Evolutionary conservation across 2,888 invertebrate genomes (phyloP), one percentile per base, ranked within the genome.

Genomic region (Branchinecta sandiegonensis): DNA sequence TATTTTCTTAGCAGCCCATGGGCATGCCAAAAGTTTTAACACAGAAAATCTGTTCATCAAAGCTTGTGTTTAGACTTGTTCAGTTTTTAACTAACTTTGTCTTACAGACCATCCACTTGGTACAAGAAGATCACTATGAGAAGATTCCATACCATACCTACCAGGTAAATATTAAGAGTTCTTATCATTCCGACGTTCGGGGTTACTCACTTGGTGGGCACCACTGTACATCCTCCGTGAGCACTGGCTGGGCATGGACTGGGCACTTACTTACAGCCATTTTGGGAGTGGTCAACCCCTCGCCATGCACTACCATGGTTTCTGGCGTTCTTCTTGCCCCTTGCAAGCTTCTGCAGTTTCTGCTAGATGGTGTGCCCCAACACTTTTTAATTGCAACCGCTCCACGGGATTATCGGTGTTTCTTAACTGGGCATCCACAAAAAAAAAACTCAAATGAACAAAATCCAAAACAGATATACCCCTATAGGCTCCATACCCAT

Each of bases 121-220:
- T 77, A 68, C 76, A 76, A 71, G 77, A 78, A 73, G 78, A 78
- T 72, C 77, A 77, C 72, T 77, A 78, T 72, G 78, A 78, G 72
- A 78, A 78, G 73, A 77, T 78, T 69, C 77, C 77, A 69, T 78
- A 77, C 74, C 76, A 76, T 71, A 75, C 76, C 68, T 77, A 77
- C 71, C 77, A 78, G 74, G 77, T 77, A 76, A 70, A 75, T 76
- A 37, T 37, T 37, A 37, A 4, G 37, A 37, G 37, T 37, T 37
- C 9, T 6, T 23, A 56, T 46, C 47, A 10, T 46, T 69, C 64
- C 12, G 65, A 12, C 14, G n/a, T 65, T 65, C 46, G 14, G 14
- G 46, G 37, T 37, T 37, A 37, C 37, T 37, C 37, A 6, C 37
- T 37, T 37, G 37, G 37, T 37, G 37, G 37, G 37, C 37, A 37